Evolutionary conservation across 2,797 vertebrate genomes (phyloP).

Genomic region (Bufotes viridis): DNA sequence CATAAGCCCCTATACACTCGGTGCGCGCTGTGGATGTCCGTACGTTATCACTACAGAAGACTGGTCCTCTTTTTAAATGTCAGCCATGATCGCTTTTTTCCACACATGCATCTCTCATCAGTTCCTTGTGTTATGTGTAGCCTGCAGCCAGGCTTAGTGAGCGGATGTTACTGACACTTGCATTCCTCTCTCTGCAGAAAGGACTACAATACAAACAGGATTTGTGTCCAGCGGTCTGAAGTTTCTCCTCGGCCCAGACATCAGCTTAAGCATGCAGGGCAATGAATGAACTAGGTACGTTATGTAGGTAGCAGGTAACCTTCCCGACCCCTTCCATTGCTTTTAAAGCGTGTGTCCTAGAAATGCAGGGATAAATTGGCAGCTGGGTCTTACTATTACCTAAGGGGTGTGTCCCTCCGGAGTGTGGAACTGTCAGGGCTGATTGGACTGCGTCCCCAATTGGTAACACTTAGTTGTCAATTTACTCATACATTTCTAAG

Average conservation of each 20-base stretch:
- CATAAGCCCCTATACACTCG: background rate
- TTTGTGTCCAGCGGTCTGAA: constrained; percentile 5
- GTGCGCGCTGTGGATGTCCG: background rate
- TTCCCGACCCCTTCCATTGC: background rate
- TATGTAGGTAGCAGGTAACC: background rate
- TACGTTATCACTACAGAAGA: background rate
- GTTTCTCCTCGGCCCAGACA: constrained; percentile 7
- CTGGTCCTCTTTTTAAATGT: background rate
- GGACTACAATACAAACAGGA: constrained; percentile 29
- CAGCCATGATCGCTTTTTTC: constrained; percentile 23
- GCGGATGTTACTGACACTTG: constrained; percentile 49
- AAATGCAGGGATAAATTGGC: too few relatives aligned
- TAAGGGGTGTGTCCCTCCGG: too few relatives aligned
- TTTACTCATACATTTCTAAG: too few relatives aligned
- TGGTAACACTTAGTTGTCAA: too few relatives aligned
- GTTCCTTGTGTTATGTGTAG: constrained; percentile 45
- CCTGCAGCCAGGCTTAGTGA: constrained; percentile 40
- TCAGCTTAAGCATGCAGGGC: constrained; percentile 41
- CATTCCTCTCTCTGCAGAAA: constrained; percentile 60
- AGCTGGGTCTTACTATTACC: too few relatives aligned
- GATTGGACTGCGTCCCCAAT: too few relatives aligned
- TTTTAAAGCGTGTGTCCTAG: background rate
- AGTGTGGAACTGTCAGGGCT: too few relatives aligned
- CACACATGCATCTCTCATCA: constrained; percentile 15
- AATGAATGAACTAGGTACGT: constrained; percentile 47